Percentiles rank a stretch among this genome's conserved stretches.
These are phyloP conservation scores for Callionymus lyra DNA, from an alignment of 2,113 vertebrate species.

Conservation along the genomic window DNA sequence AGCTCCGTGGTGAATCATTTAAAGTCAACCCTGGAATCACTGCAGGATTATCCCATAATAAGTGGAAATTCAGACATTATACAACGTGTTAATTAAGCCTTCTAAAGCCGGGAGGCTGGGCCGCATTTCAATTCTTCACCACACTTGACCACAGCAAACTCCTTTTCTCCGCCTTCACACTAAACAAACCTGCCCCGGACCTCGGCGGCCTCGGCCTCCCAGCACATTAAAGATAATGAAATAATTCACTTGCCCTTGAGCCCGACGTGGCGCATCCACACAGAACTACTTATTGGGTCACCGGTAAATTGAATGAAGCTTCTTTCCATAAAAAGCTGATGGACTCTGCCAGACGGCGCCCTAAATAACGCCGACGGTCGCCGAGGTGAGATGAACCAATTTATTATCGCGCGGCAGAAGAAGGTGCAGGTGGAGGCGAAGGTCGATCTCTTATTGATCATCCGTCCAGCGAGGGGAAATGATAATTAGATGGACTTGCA, in stretches of 20 bases:
- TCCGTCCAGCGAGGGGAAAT: constrained; percentile 27
- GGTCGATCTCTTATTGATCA: constrained; percentile 59
- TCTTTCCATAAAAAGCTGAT: constrained; percentile 65
- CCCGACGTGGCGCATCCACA: constrained; percentile 22
- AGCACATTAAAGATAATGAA: constrained; percentile 52
- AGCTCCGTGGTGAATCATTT: constrained; percentile 22
- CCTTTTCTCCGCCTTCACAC: constrained; percentile 9
- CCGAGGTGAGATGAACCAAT: constrained; percentile 46
- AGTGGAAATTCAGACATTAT: constrained; percentile 36
- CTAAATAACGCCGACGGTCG: constrained; percentile 56
- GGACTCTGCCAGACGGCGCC: constrained; percentile 48
- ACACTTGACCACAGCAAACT: too few relatives aligned
- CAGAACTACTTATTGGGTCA: constrained; percentile 43
- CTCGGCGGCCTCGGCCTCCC: constrained; percentile 25
- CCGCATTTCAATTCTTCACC: constrained; percentile 32
- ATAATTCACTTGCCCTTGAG: constrained; percentile 64
- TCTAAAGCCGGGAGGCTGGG: constrained; percentile 25
- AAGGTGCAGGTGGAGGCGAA: constrained; percentile 29
- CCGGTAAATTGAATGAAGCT: constrained; percentile 59
- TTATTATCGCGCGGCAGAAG: constrained; percentile 49
- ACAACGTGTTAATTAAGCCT: constrained; percentile 39
- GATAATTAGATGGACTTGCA: constrained; percentile 46
- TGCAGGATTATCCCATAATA: constrained; percentile 47
- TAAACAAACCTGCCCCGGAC: constrained; percentile 40
- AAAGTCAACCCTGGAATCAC: constrained; percentile 34